Conservation (phyloP, 2,113 vertebrate genomes). For the Coreoperca whiteheadi region DNA sequence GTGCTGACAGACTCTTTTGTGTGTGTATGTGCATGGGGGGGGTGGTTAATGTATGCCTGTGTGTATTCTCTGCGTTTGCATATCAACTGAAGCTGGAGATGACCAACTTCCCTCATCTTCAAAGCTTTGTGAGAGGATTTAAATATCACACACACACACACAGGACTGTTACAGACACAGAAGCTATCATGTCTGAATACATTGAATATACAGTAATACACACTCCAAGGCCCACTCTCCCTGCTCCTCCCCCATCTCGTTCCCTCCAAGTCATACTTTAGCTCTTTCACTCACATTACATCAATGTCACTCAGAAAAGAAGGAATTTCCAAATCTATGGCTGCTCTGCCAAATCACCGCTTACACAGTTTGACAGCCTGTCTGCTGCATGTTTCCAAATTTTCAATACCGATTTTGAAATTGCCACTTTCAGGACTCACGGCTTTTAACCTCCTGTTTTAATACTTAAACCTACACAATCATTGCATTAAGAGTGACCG, state of each 20-base stretch:
- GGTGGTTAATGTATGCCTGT: conserved; percentile 58
- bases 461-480: not conserved
- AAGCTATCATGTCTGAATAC: conserved; percentile 72
- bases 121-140: conserved; percentile 73
- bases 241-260: conserved; percentile 25
- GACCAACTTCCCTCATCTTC: conserved; percentile 72
- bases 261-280: conserved; percentile 40
- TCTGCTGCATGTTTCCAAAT: conserved; percentile 9
- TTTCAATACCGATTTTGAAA: conserved; percentile 41
- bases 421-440: not conserved
- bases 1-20: conserved; percentile 73
- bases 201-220: conserved; percentile 68
- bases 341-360: conserved; percentile 1
- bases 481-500: not conserved
- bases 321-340: conserved; percentile 17
- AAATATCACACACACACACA: conserved; percentile 37
- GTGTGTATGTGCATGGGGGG: conserved; percentile 34
- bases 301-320: conserved; percentile 51
- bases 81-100: conserved; percentile 76
- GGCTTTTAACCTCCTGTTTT: not conserved
- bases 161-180: too few species aligned
- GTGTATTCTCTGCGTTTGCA: conserved; percentile 63
- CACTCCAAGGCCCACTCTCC: conserved; percentile 46
- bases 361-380: conserved; percentile 32
- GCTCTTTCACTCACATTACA: conserved; percentile 56